Base-by-base conservation (phyloP, 2,797 vertebrate genomes). In the Glyptemys insculpta region DNA sequence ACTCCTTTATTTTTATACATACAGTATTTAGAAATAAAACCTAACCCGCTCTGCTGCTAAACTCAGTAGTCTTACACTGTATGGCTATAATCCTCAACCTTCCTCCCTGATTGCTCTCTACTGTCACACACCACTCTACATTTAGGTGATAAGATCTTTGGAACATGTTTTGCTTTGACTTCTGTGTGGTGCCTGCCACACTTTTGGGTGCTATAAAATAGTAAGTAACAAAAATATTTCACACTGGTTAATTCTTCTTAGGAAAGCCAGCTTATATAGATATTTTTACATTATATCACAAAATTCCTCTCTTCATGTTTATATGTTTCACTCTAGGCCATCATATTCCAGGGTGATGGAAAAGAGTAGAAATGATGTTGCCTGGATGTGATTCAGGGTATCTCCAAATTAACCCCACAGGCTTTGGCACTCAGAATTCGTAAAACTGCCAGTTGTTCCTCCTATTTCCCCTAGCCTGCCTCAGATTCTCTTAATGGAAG, bases 401-500 rank as follows among this genome's bases (percentile, higher is more conserved):
- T 91, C 87, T 82, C 91, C 79, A 94, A 91, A 91, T 93, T 97
- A 91, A 88, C 83, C 79, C 95, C 78, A 92, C 49, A 94, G 94
- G 94, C 90, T 86, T 37, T 98, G 96, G 96, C 95, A 97, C 59
- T 25, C 65, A 93, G 79, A 91, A 82, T 81, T 68, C 85, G 91
- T 88, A 94, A 96, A 93, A 95, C 87, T 97, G 97, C 97, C 97
- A 98, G 94, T 25, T 72, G 87, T 91, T 98, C 95, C 93, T 90
- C 12, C 68, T 84, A 87, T 93, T 98, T 97, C 95, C 97, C 96
- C 96, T 90, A 93, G 95, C 80, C 91, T 97, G 96, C 86, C 87
- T 97, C 96, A 87, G 90, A 94, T 96, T 96, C 95, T 97, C 93
- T 81, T 97, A 93, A 91, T 96, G 85, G 94, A 92, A 91, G 96